Evolutionary conservation across 2,797 vertebrate species (phyloP), one percentile per base, ranked within the genome.

Genomic region (Alcedo quadribrachys): DNA sequence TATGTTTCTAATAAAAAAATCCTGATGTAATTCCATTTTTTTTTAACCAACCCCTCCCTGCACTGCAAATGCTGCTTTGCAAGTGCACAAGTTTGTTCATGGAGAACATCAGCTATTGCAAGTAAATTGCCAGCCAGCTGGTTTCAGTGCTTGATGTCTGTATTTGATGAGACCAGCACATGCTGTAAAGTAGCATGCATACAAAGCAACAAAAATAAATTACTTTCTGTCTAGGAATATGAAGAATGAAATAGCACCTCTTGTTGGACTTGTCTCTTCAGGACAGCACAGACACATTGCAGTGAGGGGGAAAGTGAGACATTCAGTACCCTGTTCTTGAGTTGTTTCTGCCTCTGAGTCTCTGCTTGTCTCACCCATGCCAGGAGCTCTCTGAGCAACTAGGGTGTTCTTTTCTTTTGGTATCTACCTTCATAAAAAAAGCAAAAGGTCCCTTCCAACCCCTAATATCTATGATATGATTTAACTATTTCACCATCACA

Each of bases 11-110:
- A 60, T 20, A 28, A 60, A 17, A 40, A 3, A 33, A 71, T 37
- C 14, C 0, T 12, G 0, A 61, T 16, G 11, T 8, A 1, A 28
- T 68, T 77, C 6, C 7, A 13, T 20, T 8, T 53, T 75, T 76
- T 7, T 76, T 63, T 37, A 37, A 73, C 12, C 63, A 69, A 51
- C 4, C 5, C 20, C 37, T 37, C 22, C 19, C n/a, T 24, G 13
- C 22, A 35, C 7, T 43, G 65, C 50, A 81, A 65, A 67, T 0
- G 0, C 9, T 67, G 16, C 27, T 92, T 76, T 76, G 19, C 51
- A 69, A 78, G 32, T 5, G 21, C 22, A 30, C 11, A 4, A 55
- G 20, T 48, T 84, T 80, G 15, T 25, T 83, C 19, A 35, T 5
- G 16, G 58, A 89, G 69, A 76, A 40, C 32, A 61, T 32, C 30